phyloP scores from a whole-genome alignment of 2,888 invertebrate genomes.

The Alloscopus bannaensis region DNA sequence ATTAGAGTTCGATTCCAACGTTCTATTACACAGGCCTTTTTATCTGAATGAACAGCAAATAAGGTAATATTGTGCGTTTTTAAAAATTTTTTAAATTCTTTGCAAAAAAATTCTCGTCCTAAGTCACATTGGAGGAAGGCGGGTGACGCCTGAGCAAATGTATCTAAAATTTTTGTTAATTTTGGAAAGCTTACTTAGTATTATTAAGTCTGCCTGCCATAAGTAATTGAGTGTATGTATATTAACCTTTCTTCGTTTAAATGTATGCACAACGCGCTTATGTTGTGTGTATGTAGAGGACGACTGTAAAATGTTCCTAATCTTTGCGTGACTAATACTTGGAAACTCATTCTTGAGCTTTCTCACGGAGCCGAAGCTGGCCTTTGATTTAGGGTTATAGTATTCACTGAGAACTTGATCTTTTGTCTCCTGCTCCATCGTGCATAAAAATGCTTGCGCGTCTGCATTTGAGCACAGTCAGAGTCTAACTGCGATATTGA shows the following conservation, averaged over 20 bases:
- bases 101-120: conserved; percentile 36
- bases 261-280: not conserved
- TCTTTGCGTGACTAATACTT: not conserved
- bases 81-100: conserved; percentile 15
- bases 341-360: not conserved
- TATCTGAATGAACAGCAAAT: conserved; percentile 37
- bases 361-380: too few species aligned
- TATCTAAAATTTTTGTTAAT: not conserved
- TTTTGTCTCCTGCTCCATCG: not conserved
- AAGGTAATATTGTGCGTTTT: conserved; percentile 12
- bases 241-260: conserved; percentile 22
- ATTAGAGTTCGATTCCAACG: conserved; percentile 32
- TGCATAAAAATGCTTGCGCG: not conserved
- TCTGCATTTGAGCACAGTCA: not conserved
- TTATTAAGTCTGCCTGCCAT: conserved; percentile 37
- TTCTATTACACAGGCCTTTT: conserved; percentile 42
- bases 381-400: not conserved
- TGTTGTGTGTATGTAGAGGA: conserved; percentile 20
- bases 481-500: not conserved
- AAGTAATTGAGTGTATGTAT: conserved; percentile 34
- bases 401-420: not conserved
- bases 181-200: conserved; percentile 12
- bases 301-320: not conserved
- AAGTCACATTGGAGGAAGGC: conserved; percentile 23
- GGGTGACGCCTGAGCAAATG: conserved; percentile 14